A percentile compares a stretch with the other conserved stretches of the same genome.
phyloP scores from a whole-genome alignment of 2,113 vertebrate genomes.

The Neodon shergylaensis region DNA sequence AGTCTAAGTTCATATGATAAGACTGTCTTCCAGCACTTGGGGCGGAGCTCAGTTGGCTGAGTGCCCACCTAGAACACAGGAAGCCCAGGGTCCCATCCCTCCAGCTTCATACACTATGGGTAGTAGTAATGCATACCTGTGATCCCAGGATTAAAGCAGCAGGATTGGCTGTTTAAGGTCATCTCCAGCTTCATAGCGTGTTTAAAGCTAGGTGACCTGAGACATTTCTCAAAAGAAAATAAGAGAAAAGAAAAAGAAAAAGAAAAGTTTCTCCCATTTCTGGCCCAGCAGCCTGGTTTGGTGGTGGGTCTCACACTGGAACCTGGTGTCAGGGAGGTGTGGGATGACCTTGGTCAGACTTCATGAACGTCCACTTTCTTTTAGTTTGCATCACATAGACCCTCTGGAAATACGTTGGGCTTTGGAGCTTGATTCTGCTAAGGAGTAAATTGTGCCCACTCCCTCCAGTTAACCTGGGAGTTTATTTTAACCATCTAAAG shows the following conservation, averaged over 20 bases:
- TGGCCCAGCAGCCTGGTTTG: neutral
- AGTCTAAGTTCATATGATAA: neutral
- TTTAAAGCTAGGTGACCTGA: neutral
- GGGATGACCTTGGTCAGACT: neutral
- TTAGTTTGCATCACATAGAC: neutral
- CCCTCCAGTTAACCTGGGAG: neutral
- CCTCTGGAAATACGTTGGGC: slow-evolving; percentile 47
- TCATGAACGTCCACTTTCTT: neutral
- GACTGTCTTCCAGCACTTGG: neutral
- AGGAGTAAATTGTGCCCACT: neutral
- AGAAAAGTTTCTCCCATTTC: neutral
- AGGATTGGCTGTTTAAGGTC: neutral
- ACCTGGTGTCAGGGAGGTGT: neutral
- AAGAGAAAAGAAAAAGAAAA: neutral
- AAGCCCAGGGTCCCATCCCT: neutral
- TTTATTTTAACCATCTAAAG: slow-evolving; percentile 33
- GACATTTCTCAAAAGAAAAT: neutral
- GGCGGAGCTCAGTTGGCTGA: neutral
- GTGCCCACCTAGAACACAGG: neutral
- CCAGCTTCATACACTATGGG: neutral
- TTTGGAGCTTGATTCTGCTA: neutral
- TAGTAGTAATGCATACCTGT: neutral
- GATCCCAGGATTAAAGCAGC: neutral
- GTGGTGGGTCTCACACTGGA: neutral
- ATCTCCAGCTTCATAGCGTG: neutral